Evolutionary conservation across 2,888 invertebrate species (phyloP).

Genomic region (Morpho deidamia): DNA sequence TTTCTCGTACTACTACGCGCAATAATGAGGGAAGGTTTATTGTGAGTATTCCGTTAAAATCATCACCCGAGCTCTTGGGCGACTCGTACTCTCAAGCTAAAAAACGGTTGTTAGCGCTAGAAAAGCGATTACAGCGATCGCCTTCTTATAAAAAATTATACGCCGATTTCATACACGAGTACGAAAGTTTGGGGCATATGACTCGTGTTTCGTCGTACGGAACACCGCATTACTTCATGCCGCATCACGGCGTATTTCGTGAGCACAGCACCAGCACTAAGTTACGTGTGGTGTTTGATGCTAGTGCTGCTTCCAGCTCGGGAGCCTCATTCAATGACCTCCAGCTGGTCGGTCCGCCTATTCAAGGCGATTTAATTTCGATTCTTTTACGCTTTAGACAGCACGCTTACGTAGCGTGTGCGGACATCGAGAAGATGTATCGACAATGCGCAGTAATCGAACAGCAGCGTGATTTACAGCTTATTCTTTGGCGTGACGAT

Average conservation of each 20-base stretch:
- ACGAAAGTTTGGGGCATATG: slow-evolving; percentile 23
- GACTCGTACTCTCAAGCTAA: slow-evolving; percentile 17
- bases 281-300: not conserved
- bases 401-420: slow-evolving; percentile 24
- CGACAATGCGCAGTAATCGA: slow-evolving; percentile 17
- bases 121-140: slow-evolving; percentile 13
- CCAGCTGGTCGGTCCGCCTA: slow-evolving; percentile 22
- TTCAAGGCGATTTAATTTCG: slow-evolving; percentile 27
- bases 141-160: slow-evolving; percentile 18
- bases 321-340: slow-evolving; percentile 24
- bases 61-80: slow-evolving; percentile 16
- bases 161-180: slow-evolving; percentile 24
- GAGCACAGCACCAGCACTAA: slow-evolving; percentile 5
- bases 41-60: slow-evolving; percentile 8
- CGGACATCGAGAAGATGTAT: slow-evolving; percentile 31
- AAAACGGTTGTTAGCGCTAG: slow-evolving; percentile 19
- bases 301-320: slow-evolving; percentile 13
- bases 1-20: slow-evolving; percentile 10
- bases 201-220: not conserved
- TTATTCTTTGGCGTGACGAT: slow-evolving; percentile 19
- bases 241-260: slow-evolving; percentile 22
- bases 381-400: slow-evolving; percentile 27
- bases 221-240: slow-evolving; percentile 17
- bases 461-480: slow-evolving; percentile 15
- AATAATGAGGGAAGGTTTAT: slow-evolving; percentile 13